Conservation (phyloP, 2,888 invertebrate genomes). For the Noctua janthe region DNA sequence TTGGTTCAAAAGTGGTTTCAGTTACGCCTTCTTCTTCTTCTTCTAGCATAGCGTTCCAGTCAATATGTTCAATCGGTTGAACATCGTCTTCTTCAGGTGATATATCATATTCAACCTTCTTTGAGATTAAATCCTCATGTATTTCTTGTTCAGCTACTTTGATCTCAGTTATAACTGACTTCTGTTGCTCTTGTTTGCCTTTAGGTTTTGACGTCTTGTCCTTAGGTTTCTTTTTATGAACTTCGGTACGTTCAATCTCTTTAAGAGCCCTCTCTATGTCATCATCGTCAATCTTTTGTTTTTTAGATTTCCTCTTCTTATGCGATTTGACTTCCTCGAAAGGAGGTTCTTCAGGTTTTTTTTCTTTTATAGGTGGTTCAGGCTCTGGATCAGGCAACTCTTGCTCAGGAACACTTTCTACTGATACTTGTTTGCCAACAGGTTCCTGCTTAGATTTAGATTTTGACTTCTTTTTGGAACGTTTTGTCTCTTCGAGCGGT, state of each 20-base stretch:
- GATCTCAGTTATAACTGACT: conserved; percentile 4
- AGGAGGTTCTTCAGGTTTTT: conserved; percentile 49
- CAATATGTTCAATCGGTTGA: conserved; percentile 81
- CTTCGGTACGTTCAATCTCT: conserved; percentile 75
- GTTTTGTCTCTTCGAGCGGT: conserved; percentile 48
- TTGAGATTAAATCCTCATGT: neutral
- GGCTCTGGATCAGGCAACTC: conserved; percentile 37
- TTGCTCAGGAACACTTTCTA: conserved; percentile 14
- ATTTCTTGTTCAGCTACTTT: conserved; percentile 25
- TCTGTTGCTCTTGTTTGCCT: conserved; percentile 50
- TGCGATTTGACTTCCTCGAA: conserved; percentile 70
- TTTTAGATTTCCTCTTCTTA: conserved; percentile 82
- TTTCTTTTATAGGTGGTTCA: conserved; percentile 11
- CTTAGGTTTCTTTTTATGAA: conserved; percentile 74
- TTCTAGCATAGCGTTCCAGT: conserved; percentile 86
- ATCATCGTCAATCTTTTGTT: conserved; percentile 74
- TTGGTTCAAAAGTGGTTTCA: conserved; percentile 73
- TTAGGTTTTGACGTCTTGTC: conserved; percentile 66
- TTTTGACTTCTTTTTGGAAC: conserved; percentile 70
- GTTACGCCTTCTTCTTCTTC: conserved; percentile 83
- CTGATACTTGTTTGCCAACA: conserved; percentile 15
- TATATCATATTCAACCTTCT: conserved; percentile 23
- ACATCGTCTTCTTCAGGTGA: conserved; percentile 59
- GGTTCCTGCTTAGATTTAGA: conserved; percentile 60
- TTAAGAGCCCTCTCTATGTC: conserved; percentile 79